Base-by-base conservation (phyloP, 2,888 invertebrate species). In the Apantesis nais region DNA sequence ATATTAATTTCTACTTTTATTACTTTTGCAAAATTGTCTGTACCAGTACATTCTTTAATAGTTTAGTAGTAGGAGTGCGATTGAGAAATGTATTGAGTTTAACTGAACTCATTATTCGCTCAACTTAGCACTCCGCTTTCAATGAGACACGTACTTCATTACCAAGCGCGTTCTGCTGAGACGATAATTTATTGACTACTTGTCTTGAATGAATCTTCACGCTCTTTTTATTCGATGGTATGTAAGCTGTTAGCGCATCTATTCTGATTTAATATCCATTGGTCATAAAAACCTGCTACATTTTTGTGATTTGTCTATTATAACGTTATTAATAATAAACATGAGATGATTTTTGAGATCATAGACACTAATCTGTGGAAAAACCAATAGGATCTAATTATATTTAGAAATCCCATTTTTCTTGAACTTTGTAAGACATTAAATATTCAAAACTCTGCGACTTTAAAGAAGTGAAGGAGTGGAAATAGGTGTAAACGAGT, bases 161-260 rank as follows among this genome's bases (percentile, higher is more conserved):
- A 34, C 34, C n/a, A 41, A 67, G 31, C 60, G 71, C 63, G 67
- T 63, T 64, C 48, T 60, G 52, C 60, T 31, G 67, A 67, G 66
- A 67, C 34, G 60, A 60, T 67, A 71, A 71, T 71, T 64, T 67
- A 71, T 67, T 11, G 67, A 61, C 62, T 71, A 12, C 61, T 60
- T 22, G 37, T 60, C 67, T 71, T 71, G 64, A 71, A 71, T 68
- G 65, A 68, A 68, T 66, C 62, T 68, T 72, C 16, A 72, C 72
- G 68, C 72, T 72, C 72, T 68, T 72, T 72, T 72, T 65, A 55
- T 68, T 66, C 39, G 16, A 4, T 16, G 68, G 72, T 58, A 72
- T 72, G 68, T 66, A 25, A 62, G 66, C n/a, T 39, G 61, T 67
- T 71, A 69, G 65, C 25, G 62, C 62, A 67, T 67, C 52, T 63